Conservation (phyloP, 2,797 vertebrate genomes). For the Vultur gryphus region DNA sequence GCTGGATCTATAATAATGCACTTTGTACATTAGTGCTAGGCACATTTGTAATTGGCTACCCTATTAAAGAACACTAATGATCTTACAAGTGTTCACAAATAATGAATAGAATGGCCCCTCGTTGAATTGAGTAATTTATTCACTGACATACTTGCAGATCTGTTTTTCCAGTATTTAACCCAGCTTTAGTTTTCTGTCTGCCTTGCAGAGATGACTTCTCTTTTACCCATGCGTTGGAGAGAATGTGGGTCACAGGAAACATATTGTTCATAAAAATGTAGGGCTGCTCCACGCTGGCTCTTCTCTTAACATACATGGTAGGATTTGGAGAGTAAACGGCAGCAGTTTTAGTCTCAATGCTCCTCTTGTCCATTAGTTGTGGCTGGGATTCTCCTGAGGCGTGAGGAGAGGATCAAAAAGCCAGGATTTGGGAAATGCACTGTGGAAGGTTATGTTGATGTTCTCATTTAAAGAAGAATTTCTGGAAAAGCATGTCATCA, state of each 20-base stretch:
- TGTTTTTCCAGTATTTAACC: conserved; percentile 40
- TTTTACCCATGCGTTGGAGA: background rate
- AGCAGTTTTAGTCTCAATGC: background rate
- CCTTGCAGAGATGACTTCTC: background rate
- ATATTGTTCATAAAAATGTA: background rate
- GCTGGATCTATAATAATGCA: conserved; percentile 50
- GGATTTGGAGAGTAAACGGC: background rate
- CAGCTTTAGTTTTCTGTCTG: conserved; percentile 19
- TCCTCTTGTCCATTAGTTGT: background rate
- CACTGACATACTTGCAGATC: conserved; percentile 34
- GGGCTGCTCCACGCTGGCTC: background rate
- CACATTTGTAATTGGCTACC: conserved; percentile 49
- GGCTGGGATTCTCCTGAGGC: background rate
- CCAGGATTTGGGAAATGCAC: background rate
- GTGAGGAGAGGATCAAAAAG: background rate
- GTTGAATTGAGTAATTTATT: conserved; percentile 52
- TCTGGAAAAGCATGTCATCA: background rate
- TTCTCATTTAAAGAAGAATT: background rate
- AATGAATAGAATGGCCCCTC: conserved; percentile 50
- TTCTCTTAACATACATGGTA: background rate
- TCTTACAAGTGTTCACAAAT: conserved; percentile 50
- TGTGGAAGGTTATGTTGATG: background rate
- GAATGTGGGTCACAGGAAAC: conserved; percentile 10
- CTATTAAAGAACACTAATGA: conserved; percentile 58
- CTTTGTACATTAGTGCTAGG: conserved; percentile 53